These are phyloP conservation scores for Machimus rusticus DNA, from an alignment of 2,888 invertebrate genomes.

Conservation along the genomic window DNA sequence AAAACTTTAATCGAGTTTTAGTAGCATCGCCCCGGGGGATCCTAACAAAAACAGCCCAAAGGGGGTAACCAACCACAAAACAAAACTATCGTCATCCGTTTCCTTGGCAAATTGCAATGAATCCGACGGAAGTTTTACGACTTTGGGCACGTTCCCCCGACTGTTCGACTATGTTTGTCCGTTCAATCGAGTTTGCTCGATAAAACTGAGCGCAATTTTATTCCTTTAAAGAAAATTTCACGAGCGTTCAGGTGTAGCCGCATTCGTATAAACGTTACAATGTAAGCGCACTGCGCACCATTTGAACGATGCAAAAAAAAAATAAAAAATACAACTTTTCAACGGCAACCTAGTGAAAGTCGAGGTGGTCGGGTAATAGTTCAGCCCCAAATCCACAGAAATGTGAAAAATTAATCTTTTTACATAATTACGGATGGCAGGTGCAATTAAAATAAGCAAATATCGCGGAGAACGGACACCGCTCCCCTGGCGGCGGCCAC, in stretches of 20 bases:
- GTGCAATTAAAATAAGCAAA: not conserved
- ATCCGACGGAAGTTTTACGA: not conserved
- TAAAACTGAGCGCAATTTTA: constrained; percentile 11
- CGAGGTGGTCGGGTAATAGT: not conserved
- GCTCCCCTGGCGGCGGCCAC: not conserved
- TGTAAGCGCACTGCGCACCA: not conserved
- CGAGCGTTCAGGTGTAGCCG: not conserved
- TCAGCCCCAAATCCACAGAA: not conserved
- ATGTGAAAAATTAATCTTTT: not conserved
- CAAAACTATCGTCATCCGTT: not conserved
- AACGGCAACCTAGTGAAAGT: not conserved
- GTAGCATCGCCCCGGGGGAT: not conserved
- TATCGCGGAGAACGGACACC: not conserved
- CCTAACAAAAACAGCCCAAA: not conserved
- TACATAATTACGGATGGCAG: not conserved
- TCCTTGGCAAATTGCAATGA: not conserved
- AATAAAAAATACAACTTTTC: not conserved
- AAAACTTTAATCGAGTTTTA: not conserved
- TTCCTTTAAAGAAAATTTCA: constrained; percentile 1
- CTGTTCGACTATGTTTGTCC: not conserved
- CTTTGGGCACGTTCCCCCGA: not conserved
- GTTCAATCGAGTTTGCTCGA: constrained; percentile 15
- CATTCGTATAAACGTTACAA: not conserved
- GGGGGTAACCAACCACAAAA: not conserved
- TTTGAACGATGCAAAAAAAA: not conserved